A percentile compares a stretch with the other conserved stretches of the same genome.
Evolutionary conservation across 2,888 invertebrate genomes (phyloP).

Genomic region (Unio delphinus): DNA sequence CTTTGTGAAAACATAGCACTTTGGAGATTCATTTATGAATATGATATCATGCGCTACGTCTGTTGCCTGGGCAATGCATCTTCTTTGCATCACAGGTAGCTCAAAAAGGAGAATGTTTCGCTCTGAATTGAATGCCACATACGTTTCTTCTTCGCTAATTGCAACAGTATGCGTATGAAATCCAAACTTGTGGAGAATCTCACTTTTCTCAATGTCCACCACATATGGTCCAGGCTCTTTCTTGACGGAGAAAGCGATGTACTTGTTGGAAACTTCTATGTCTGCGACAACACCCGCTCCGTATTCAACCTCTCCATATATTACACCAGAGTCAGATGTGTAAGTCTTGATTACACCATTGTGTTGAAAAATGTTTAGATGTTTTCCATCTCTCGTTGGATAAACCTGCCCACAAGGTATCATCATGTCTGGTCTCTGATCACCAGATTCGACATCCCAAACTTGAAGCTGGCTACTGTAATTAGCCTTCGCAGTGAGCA

Average conservation of each 20-base stretch:
- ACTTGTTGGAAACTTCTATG: slow-evolving; percentile 49
- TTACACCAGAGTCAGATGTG: slow-evolving; percentile 54
- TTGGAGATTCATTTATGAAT: slow-evolving; percentile 42
- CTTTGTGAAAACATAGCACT: slow-evolving; percentile 53
- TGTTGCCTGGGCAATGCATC: slow-evolving; percentile 47
- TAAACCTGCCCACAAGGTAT: slow-evolving; percentile 50
- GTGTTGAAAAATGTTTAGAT: slow-evolving; percentile 54
- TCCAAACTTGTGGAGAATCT: slow-evolving; percentile 52
- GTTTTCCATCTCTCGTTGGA: slow-evolving; percentile 54
- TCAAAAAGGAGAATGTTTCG: slow-evolving; percentile 46
- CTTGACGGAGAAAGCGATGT: slow-evolving; percentile 51
- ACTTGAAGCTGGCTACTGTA: slow-evolving; percentile 50
- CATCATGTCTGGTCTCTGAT: slow-evolving; percentile 56
- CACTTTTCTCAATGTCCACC: slow-evolving; percentile 52
- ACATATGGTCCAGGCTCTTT: slow-evolving; percentile 57
- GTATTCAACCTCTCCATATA: slow-evolving; percentile 51
- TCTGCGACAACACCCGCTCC: slow-evolving; percentile 40
- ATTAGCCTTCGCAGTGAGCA: slow-evolving; percentile 56
- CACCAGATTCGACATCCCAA: slow-evolving; percentile 61
- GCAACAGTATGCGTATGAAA: slow-evolving; percentile 53
- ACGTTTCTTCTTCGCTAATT: slow-evolving; percentile 53
- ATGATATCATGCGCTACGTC: slow-evolving; percentile 52
- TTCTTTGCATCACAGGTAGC: slow-evolving; percentile 57
- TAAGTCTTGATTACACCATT: slow-evolving; percentile 48
- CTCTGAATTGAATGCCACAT: slow-evolving; percentile 54